Evolutionary conservation across 2,797 vertebrate genomes (phyloP), one percentile per base, ranked within the genome.

Genomic region (Microctenopoma steveboyesi): DNA sequence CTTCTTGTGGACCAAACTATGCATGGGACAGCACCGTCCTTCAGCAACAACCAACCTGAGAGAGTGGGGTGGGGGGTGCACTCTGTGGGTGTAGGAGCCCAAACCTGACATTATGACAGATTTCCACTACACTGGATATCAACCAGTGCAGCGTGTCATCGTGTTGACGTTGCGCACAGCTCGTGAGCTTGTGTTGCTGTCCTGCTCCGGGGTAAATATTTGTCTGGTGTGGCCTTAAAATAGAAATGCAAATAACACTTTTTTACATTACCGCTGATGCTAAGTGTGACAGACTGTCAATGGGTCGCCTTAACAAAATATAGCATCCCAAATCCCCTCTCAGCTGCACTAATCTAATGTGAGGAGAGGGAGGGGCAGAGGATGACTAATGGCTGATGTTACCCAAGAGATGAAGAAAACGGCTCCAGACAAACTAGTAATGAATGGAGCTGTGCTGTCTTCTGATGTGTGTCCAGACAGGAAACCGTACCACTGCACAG

Each of bases 311-410:
- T 61, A 63, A 65, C 57, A 3, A 60, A 72, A 66, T 54, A 57
- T 50, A 76, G 60, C 71, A 3, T 73, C 72, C 59, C 72, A 88
- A 86, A 88, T 86, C 81, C 86, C 82, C 82, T 82, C 73, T 88
- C 75, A 84, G 81, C 83, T 56, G 62, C 70, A 51, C 75, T 86
- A 76, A 84, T 84, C 73, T 78, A 76, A 72, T 53, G 67, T 61
- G 64, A 67, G 78, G 15, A 33, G 53, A 16, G 71, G 62, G 76
- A 9, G 69, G 40, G 37, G 12, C 22, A 25, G 22, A 8, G 35
- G 30, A 7, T 45, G 51, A 25, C 64, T 16, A 51, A 72, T 61
- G 75, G 49, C 33, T 33, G 57, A 11, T 45, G 45, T 76, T 61
- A 46, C 30, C 5, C 50, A 60, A 76, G 10, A 51, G 58, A 50